Evolutionary conservation across 1,140 invertebrate genomes (phyloP), one percentile per base, ranked within the genome.

Genomic region (Agrilus planipennis): DNA sequence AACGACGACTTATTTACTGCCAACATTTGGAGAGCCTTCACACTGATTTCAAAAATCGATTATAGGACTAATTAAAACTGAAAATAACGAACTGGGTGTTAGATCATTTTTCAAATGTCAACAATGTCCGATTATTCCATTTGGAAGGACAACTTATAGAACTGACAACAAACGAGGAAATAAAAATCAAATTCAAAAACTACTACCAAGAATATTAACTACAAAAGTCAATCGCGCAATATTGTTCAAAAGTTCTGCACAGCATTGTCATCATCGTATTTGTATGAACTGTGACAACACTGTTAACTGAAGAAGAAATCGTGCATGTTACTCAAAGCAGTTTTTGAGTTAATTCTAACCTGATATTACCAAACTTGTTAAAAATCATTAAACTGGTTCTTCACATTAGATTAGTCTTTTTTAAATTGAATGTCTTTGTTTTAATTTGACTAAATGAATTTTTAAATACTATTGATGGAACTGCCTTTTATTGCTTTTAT

Each of bases 1-100:
- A 14, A 36, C 20, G 30, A 20, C n/a, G 28, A 32, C 20, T 34
- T 18, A 20, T 29, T 34, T 34, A 34, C 15, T 25, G 31, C 35
- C 31, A 34, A 21, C 31, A 34, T 20, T 42, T 42, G 23, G 14
- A 30, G 31, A 17, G 31, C 23, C 31, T 42, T 42, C 40, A 42
- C 35, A 35, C 30, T 45, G 39, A 46, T 19, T 28, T 46, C 21
- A 42, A 17, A 18, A 35, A 43, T 43, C 39, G 34, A 38, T 46
- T 46, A 43, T 16, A 46, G 39, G 41, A 43, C 40, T 43, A 43
- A 43, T 41, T 46, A 43, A 34, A 32, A 34, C 39, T 42, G 40
- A 27, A 32, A 38, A 46, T 34, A 15, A 27, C 41, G 9, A 28
- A 46, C 28, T 46, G 45, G 40, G 23, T 43, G 35, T 46, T 42